Base-by-base conservation (phyloP, 2,888 invertebrate genomes). In the Sceliomorpha sp. region DNA sequence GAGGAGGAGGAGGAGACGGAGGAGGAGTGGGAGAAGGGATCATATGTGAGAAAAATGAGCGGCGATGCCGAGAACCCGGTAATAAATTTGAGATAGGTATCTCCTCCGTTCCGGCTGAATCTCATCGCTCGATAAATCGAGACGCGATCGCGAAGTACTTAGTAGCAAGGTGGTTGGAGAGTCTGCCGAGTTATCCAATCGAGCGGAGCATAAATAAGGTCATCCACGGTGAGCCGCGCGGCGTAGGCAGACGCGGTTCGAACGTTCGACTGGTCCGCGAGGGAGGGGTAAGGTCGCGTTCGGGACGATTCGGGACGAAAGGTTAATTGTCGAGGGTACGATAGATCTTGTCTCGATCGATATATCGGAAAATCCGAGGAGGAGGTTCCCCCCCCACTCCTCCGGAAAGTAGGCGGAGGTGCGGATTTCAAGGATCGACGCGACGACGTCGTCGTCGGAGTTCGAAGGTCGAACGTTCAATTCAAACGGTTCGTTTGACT, bases 111-210 rank as follows among this genome's bases (percentile, higher is more conserved):
- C 64, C 69, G 69, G 72, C 74, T 72, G 69, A 75, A 76, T 78
- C 76, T 78, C 74, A 74, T 80, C 78, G 79, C 76, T 75, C 77
- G 77, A 79, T 80, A 79, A 80, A 80, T 77, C 75, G 76, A 44
- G 53, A 36, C 24, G 48, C 50, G 64, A 51, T 58, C 50, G 48
- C 36, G 45, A 56, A 36, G 55, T 72, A 53, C 50, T 63, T 67
- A 63, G 73, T 68, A 70, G 72, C 77, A 40, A 48, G 69, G 70
- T 69, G 69, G 66, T 69, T 67, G 70, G 66, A 62, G 68, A 62
- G 68, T 48, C 64, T 47, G 78, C 69, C 74, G 76, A 78, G 75
- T 76, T 78, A 78, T 74, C 74, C 78, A 71, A 75, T 72, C 74
- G 74, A 34, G 71, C 63, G 15, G 42, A 55, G 70, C 69, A 75